Base-by-base conservation (phyloP, 2,888 invertebrate genomes). In the Dilophus febrilis region DNA sequence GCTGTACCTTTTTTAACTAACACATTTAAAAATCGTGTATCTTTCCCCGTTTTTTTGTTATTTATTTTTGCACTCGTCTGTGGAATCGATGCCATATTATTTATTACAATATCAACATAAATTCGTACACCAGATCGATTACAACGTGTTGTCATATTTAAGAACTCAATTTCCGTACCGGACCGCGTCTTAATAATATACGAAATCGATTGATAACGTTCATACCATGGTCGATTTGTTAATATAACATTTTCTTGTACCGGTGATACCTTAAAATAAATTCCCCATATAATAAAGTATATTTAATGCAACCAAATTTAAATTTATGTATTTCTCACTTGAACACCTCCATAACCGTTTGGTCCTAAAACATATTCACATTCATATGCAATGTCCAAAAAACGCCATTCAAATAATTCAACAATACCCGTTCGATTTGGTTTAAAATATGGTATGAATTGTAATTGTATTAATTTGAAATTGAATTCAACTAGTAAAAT, bases 341-440 rank as follows among this genome's bases (percentile, higher is more conserved):
- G 79, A 39, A 80, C 70, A 40, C 77, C 86, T 38, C 71, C 83
- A 54, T 68, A 86, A 32, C 82, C 83, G 45, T 67, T 68, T 0
- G 79, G 76, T 1, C 72, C 77, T 22, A 87, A 64, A 58, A 82
- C 86, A 11, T 68, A 57, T 53, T 85, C 85, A 53, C 86, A 87
- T 56, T 87, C 86, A 18, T 59, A 64, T 0, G 85, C 86, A 34
- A 86, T 78, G 50, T 85, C 84, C 17, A 65, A 59, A 75, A 78
- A 86, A 56, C 77, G 81, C 86, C 86, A 86, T 55, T 86, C 85
- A 47, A 81, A 81, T 12, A 82, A 61, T 51, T 81, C 80, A 1
- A 81, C 81, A 59, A 85, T 80, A 1, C 72, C 70, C 11, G 69
- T 68, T 13, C 75, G 65, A 28, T 70, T 70, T 1, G 57, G 22